A percentile compares a stretch with the other conserved stretches of the same genome.
Evolutionary conservation across 2,888 invertebrate genomes (phyloP).

Genomic region (Tetheella fluctuosa): DNA sequence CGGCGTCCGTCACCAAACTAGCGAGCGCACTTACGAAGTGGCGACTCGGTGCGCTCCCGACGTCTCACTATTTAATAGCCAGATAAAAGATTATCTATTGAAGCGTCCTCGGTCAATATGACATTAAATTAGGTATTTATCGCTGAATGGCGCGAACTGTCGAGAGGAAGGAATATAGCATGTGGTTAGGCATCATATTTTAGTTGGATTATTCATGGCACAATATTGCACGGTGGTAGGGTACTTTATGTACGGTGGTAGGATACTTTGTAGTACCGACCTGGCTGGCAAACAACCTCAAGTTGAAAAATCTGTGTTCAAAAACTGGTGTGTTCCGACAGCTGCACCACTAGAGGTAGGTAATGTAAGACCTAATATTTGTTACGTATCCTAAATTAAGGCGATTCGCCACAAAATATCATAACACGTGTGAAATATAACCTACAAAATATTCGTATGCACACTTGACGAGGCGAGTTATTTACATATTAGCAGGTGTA

Average conservation of each 20-base stretch:
- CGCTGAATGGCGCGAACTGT: conserved; percentile 44
- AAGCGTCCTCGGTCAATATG: conserved; percentile 73
- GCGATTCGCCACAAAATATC: background rate
- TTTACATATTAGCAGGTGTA: background rate
- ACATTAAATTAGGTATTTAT: conserved; percentile 66
- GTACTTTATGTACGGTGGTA: no score
- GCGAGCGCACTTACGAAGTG: conserved; percentile 48
- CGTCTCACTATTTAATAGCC: conserved; percentile 78
- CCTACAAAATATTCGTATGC: background rate
- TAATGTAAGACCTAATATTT: no score
- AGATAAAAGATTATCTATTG: conserved; percentile 82
- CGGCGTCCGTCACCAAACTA: conserved; percentile 46
- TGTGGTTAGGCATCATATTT: conserved; percentile 17
- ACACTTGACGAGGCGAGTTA: background rate
- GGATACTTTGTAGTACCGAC: no score
- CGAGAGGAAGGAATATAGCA: conserved; percentile 35
- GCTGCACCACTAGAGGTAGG: no score
- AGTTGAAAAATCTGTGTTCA: no score
- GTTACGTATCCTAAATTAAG: no score
- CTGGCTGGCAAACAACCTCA: no score
- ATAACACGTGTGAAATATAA: background rate
- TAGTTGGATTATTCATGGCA: no score
- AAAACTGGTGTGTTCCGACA: no score
- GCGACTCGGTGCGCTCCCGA: conserved; percentile 47
- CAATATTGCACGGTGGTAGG: no score